Conservation (phyloP, 2,113 vertebrate species). For the Indicator indicator region DNA sequence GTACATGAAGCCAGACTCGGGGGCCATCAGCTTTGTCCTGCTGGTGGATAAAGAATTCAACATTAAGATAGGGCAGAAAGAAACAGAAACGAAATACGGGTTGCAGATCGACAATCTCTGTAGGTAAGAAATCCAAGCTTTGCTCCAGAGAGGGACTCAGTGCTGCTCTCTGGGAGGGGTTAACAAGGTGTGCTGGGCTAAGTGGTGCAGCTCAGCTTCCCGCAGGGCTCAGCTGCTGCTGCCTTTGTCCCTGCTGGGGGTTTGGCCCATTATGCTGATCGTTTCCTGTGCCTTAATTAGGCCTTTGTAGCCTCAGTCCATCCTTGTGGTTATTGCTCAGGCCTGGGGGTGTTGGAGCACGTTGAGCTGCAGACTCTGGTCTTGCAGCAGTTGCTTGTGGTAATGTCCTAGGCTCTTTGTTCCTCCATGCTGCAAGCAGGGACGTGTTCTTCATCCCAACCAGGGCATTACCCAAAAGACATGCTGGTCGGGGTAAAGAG, state of each 20-base stretch:
- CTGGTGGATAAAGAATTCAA: slow-evolving; percentile 93
- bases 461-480: neutral
- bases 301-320: neutral
- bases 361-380: neutral
- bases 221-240: neutral
- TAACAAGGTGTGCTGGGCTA: neutral
- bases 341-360: fast-evolving
- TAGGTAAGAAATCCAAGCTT: slow-evolving; percentile 76
- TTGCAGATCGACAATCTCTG: slow-evolving; percentile 92
- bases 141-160: neutral
- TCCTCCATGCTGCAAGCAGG: neutral
- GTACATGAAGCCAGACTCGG: slow-evolving; percentile 93
- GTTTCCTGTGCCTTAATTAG: neutral
- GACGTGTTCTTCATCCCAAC: neutral
- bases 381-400: neutral
- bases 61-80: slow-evolving; percentile 92
- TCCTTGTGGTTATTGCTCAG: neutral
- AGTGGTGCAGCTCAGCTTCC: neutral
- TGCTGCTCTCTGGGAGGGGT: neutral
- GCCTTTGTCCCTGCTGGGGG: neutral
- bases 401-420: neutral
- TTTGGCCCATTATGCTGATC: neutral
- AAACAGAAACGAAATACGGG: slow-evolving; percentile 92
- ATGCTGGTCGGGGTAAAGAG: neutral
- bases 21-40: slow-evolving; percentile 91